Evolutionary conservation across 2,113 vertebrate species (phyloP), one percentile per base, ranked within the genome.

Genomic region (Thunnus thynnus): DNA sequence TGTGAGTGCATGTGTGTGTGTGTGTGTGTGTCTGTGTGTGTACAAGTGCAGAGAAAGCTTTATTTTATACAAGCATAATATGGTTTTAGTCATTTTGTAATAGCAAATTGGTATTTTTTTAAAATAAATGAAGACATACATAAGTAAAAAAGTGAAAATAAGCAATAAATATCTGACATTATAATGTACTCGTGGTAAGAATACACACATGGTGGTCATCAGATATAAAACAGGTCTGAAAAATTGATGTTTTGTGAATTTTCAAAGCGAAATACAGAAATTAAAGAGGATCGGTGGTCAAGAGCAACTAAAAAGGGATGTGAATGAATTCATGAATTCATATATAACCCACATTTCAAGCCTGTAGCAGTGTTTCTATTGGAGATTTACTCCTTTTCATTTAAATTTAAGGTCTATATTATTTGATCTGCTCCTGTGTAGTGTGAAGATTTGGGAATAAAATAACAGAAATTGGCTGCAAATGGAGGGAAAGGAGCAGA

Each of bases 11-110:
- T 51, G 65, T 60, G 62, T 27, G 48, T 13, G 41, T 55, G 57
- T 72, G 25, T 18, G 7, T 36, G 32, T 36, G 32, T 36, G 32
- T 36, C 5, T 36, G 32, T 36, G 32, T 36, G 36, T 41, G 2
- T 41, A 41, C 25, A 47, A 36, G 55, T 58, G 65, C 46, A 70
- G 25, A 72, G 66, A 69, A 46, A 55, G 64, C 70, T 66, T 87
- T 14, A 72, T 47, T 52, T 63, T 56, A 12, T 3, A 60, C 16
- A 30, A 25, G 20, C 44, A 51, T 12, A 68, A 82, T 74, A 61
- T 58, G 60, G 8, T 13, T 57, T 48, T 54, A 52, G 62, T 72
- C 20, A 1, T 48, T 73, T 22, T 20, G 13, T 32, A 30, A 13
- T 16, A 18, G 60, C 8, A 18, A 68, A 17, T 56, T 44, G 1